phyloP scores from a whole-genome alignment of 2,797 vertebrate species.

The Sebastes paucispinis region DNA sequence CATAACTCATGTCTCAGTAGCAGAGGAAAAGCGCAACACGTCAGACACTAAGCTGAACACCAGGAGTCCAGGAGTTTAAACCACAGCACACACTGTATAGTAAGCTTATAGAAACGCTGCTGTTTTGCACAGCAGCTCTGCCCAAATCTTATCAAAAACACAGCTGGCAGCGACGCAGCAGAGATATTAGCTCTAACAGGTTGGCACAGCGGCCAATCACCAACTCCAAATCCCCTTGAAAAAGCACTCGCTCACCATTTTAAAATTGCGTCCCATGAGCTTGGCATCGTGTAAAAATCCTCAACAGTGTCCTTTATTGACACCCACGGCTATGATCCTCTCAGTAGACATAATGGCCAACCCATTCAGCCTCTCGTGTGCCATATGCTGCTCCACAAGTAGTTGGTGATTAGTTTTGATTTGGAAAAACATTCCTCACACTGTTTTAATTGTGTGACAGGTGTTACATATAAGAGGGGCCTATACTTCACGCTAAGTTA shows the following conservation, averaged over 20 bases:
- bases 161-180: constrained; percentile 38
- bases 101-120: neutral
- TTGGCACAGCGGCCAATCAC: constrained; percentile 33
- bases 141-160: constrained; percentile 40
- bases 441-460: constrained; percentile 21
- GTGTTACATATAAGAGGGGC: constrained; percentile 23
- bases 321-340: constrained; percentile 21
- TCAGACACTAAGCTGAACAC: neutral
- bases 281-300: neutral
- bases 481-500: neutral
- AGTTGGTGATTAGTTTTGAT: constrained; percentile 17
- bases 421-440: neutral
- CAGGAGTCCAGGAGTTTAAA: neutral
- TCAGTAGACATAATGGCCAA: constrained; percentile 1
- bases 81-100: neutral
- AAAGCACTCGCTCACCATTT: constrained; percentile 15
- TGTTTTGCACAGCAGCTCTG: constrained; percentile 13
- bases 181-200: constrained; percentile 34
- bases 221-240: constrained; percentile 25
- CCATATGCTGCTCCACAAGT: constrained; percentile 18
- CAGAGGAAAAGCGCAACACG: neutral
- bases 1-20: neutral
- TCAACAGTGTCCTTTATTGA: constrained; percentile 22
- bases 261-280: constrained; percentile 6
- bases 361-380: neutral